These are phyloP conservation scores for Euwallacea similis DNA, from an alignment of 1,140 invertebrate genomes.

Conservation along the genomic window DNA sequence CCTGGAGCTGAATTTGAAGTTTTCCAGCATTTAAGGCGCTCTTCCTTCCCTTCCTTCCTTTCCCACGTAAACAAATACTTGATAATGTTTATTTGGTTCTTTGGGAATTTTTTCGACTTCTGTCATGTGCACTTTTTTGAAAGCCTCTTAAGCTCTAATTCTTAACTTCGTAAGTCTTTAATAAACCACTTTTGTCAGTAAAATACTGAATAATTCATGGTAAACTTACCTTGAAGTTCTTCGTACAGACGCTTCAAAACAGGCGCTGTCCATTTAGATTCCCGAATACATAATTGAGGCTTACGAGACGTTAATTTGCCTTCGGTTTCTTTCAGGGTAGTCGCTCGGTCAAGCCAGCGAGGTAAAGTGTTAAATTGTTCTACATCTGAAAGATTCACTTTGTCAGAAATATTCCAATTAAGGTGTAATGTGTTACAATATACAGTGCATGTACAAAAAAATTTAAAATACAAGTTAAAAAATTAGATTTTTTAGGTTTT, in stretches of 20 bases:
- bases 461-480: too few species aligned
- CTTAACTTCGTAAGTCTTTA: conserved; percentile 25
- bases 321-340: conserved; percentile 41
- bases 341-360: conserved; percentile 48
- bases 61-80: conserved; percentile 63
- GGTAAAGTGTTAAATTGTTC: conserved; percentile 50
- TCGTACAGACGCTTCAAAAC: conserved; percentile 61
- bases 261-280: conserved; percentile 65
- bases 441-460: too few species aligned
- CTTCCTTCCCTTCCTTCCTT: conserved; percentile 68
- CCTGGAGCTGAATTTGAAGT: too few species aligned
- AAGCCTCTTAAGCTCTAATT: conserved; percentile 28
- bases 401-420: neutral
- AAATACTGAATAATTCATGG: neutral
- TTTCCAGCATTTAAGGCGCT: conserved; percentile 66
- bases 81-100: conserved; percentile 60
- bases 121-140: conserved; percentile 57
- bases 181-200: neutral
- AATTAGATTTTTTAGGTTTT: too few species aligned
- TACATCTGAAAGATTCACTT: conserved; percentile 40
- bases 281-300: conserved; percentile 57
- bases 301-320: conserved; percentile 11
- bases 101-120: conserved; percentile 58
- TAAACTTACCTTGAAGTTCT: conserved; percentile 59
- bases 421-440: neutral